phyloP scores from a whole-genome alignment of 2,113 vertebrate species.

The Spizaetus ornatus region DNA sequence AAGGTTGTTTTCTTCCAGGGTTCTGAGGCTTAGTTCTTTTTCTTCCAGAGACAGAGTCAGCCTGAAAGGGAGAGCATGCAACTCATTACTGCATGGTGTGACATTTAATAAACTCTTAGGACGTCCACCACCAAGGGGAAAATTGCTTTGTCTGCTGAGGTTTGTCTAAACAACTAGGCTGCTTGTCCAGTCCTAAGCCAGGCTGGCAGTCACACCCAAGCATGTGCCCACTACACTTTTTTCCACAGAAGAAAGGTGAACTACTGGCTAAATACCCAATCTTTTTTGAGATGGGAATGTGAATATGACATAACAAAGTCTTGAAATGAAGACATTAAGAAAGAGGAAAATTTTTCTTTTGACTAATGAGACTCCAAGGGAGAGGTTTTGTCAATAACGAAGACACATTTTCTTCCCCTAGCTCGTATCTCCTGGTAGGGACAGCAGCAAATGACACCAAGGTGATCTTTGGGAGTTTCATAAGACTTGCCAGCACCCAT shows the following conservation, averaged over 20 bases:
- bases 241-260: neutral
- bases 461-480: neutral
- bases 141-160: neutral
- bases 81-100: neutral
- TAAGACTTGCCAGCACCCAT: neutral
- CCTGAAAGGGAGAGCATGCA: conserved; percentile 25
- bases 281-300: neutral
- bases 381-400: neutral
- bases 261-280: neutral
- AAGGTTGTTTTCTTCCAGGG: conserved; percentile 63
- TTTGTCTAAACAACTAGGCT: neutral
- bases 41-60: conserved; percentile 60
- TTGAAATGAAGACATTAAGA: neutral
- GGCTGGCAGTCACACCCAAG: neutral
- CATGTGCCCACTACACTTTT: neutral
- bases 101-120: neutral
- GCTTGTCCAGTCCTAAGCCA: neutral
- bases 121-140: neutral
- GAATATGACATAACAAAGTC: neutral
- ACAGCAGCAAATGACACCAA: neutral
- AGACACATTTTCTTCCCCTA: neutral
- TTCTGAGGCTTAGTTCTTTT: conserved; percentile 62
- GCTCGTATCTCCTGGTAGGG: neutral
- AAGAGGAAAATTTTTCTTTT: neutral
- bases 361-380: neutral